These are phyloP conservation scores for Nesospiza acunhae DNA, from an alignment of 2,113 vertebrate genomes.

Conservation along the genomic window DNA sequence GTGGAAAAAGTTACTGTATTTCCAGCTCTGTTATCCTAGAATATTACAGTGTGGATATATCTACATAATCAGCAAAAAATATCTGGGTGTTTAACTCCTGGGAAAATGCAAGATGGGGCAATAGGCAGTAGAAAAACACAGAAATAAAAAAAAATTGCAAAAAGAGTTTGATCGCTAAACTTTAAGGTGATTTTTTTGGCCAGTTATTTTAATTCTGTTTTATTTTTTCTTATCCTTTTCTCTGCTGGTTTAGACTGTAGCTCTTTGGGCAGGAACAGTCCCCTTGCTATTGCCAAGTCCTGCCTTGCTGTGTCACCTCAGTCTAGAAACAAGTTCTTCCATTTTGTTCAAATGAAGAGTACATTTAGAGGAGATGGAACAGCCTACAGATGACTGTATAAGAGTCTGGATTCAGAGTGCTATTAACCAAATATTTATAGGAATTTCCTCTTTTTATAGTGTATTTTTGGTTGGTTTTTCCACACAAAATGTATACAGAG, in stretches of 20 bases:
- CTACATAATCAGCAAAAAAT: neutral
- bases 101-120: neutral
- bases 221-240: neutral
- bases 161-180: neutral
- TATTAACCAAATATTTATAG: neutral
- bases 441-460: neutral
- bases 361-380: neutral
- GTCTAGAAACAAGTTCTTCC: neutral
- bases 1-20: neutral
- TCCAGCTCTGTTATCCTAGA: neutral
- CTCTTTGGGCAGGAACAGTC: neutral
- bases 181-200: neutral
- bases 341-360: neutral
- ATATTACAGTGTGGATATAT: neutral
- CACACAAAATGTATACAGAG: neutral
- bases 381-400: neutral
- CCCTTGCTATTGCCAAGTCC: neutral
- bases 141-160: neutral
- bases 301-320: neutral
- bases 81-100: neutral
- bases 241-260: neutral
- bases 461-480: neutral
- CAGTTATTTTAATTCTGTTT: neutral
- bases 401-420: neutral
- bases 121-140: neutral